Conservation (phyloP, 2,797 vertebrate species). For the Acanthopagrus latus region DNA sequence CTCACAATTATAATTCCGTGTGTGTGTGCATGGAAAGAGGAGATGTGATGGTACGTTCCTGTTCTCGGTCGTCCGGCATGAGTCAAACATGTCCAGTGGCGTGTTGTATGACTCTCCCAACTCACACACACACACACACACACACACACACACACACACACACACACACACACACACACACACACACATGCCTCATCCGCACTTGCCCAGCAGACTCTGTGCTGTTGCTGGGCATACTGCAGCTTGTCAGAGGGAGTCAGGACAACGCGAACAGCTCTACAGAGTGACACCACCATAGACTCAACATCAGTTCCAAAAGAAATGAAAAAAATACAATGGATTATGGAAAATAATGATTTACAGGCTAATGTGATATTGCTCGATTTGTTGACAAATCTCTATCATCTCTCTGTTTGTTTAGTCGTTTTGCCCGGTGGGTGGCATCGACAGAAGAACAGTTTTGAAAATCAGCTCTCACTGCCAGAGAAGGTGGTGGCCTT, state of each 20-base stretch:
- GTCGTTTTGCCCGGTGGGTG: neutral
- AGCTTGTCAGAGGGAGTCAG: constrained; percentile 46
- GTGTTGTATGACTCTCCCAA: neutral
- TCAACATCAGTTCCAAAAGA: neutral
- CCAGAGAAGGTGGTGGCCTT: constrained; percentile 15
- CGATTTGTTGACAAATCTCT: neutral
- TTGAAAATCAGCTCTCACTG: neutral
- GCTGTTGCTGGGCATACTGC: constrained; percentile 54
- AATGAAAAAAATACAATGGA: neutral
- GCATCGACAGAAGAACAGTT: neutral
- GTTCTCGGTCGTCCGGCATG: constrained; percentile 46
- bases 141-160: constrained; percentile 29
- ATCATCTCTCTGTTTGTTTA: neutral
- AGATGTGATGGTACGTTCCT: neutral
- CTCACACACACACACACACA: constrained; percentile 9
- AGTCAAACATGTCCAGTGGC: constrained; percentile 59
- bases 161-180: constrained; percentile 17
- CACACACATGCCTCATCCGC: constrained; percentile 10
- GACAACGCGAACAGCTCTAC: constrained; percentile 16
- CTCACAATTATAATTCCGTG: neutral
- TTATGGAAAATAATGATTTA: neutral
- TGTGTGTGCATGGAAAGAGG: neutral
- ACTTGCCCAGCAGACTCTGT: constrained; percentile 22
- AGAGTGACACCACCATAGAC: constrained; percentile 18
- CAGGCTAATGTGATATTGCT: neutral